Conservation (phyloP, 2,888 invertebrate species). For the Thelaira solivaga region DNA sequence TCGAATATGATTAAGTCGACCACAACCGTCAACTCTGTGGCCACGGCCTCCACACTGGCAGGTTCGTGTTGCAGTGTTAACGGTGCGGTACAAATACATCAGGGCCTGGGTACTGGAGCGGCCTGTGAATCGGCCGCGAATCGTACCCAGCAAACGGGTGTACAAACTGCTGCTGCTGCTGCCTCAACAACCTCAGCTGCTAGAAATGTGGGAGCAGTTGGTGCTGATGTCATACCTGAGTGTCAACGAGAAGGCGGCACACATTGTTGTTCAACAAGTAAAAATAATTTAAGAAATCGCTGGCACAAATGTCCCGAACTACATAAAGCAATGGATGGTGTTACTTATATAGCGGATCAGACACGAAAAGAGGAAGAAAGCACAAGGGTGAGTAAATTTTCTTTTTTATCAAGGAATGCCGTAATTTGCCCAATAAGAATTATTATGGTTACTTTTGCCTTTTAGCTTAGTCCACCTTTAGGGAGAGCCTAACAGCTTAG, state of each 20-base stretch:
- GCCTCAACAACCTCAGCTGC: slow-evolving; percentile 43
- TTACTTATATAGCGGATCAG: slow-evolving; percentile 94
- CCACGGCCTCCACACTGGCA: slow-evolving; percentile 75
- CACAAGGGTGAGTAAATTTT: slow-evolving; percentile 86
- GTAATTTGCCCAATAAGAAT: too few species aligned
- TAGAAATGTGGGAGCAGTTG: slow-evolving; percentile 65
- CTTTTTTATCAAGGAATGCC: too few species aligned
- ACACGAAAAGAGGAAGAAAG: slow-evolving; percentile 94
- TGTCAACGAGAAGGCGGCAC: slow-evolving; percentile 77
- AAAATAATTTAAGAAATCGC: slow-evolving; percentile 81
- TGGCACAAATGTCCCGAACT: slow-evolving; percentile 95
- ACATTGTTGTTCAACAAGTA: slow-evolving; percentile 79
- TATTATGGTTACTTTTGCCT: too few species aligned
- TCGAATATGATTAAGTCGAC: slow-evolving; percentile 77
- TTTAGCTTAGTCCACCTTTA: too few species aligned
- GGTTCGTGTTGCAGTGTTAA: slow-evolving; percentile 74
- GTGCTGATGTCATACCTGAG: slow-evolving; percentile 69
- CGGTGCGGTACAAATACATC: slow-evolving; percentile 72
- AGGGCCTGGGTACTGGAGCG: slow-evolving; percentile 71
- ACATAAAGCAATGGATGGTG: slow-evolving; percentile 94
- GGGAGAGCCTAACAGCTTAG: too few species aligned
- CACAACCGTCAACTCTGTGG: slow-evolving; percentile 73
- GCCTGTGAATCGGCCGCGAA: slow-evolving; percentile 72
- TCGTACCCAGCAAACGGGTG: slow-evolving; percentile 64
- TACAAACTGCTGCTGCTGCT: slow-evolving; percentile 36